Conservation (phyloP, 1,140 invertebrate species). For the Penaeus indicus region DNA sequence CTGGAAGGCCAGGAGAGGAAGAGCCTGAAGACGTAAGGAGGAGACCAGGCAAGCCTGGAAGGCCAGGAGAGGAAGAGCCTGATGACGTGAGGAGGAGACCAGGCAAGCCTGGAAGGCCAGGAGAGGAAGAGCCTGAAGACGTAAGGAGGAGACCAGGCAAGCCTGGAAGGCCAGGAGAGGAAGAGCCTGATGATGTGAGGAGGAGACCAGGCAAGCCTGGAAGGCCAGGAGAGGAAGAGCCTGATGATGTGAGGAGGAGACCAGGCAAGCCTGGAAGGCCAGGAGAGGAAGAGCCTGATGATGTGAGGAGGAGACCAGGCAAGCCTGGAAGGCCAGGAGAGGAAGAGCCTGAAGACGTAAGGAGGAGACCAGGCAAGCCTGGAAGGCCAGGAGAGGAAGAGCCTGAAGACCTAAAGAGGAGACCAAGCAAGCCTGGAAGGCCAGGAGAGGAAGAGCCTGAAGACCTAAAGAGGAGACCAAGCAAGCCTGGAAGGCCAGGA, state of each 20-base stretch:
- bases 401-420: not conserved
- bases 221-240: conserved; percentile 36
- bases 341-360: not conserved
- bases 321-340: not conserved
- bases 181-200: conserved; percentile 37
- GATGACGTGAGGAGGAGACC: conserved; percentile 24
- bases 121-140: conserved; percentile 29
- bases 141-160: conserved; percentile 43
- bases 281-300: not conserved
- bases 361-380: conserved; percentile 14
- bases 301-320: not conserved
- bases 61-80: no score
- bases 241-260: not conserved
- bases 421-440: conserved; percentile 2
- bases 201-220: conserved; percentile 36
- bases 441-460: conserved; percentile 20
- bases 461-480: conserved; percentile 10
- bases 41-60: no score
- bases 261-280: not conserved
- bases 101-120: conserved; percentile 10
- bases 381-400: not conserved
- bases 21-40: no score
- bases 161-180: conserved; percentile 4
- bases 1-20: conserved; percentile 20
- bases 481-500: conserved; percentile 7